These are phyloP conservation scores for Halotydeus destructor DNA, from an alignment of 1,140 invertebrate species.

Conservation along the genomic window DNA sequence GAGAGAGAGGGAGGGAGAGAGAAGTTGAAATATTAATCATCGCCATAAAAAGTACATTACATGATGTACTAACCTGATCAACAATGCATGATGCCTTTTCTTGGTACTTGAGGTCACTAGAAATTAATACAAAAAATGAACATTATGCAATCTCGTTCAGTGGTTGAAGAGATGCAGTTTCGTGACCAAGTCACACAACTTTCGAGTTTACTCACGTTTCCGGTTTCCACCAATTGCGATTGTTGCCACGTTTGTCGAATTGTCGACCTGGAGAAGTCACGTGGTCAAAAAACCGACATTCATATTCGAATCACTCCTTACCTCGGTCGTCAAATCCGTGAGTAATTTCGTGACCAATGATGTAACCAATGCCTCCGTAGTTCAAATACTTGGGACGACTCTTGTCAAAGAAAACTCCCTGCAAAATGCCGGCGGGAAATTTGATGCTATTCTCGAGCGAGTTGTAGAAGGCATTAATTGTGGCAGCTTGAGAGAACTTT, in stretches of 20 bases:
- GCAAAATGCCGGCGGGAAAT: constrained; percentile 54
- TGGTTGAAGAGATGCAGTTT: constrained; percentile 54
- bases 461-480: constrained; percentile 58
- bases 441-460: constrained; percentile 61
- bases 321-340: constrained; percentile 32
- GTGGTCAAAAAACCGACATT: not conserved
- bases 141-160: constrained; percentile 3
- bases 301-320: no score
- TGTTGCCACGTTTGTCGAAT: constrained; percentile 68
- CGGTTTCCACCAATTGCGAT: constrained; percentile 65
- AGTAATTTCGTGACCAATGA: constrained; percentile 24
- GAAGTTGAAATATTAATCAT: no score
- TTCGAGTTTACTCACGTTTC: constrained; percentile 47
- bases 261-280: constrained; percentile 35
- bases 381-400: constrained; percentile 1
- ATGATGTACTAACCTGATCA: constrained; percentile 61
- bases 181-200: constrained; percentile 36
- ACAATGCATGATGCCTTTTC: constrained; percentile 61
- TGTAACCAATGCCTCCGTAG: constrained; percentile 17
- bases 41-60: no score
- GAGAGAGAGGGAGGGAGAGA: no score
- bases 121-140: constrained; percentile 1
- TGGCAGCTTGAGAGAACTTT: constrained; percentile 45
- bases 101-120: constrained; percentile 48
- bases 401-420: constrained; percentile 33